Evolutionary conservation across 2,113 vertebrate genomes (phyloP).

Genomic region (Columbina picui): DNA sequence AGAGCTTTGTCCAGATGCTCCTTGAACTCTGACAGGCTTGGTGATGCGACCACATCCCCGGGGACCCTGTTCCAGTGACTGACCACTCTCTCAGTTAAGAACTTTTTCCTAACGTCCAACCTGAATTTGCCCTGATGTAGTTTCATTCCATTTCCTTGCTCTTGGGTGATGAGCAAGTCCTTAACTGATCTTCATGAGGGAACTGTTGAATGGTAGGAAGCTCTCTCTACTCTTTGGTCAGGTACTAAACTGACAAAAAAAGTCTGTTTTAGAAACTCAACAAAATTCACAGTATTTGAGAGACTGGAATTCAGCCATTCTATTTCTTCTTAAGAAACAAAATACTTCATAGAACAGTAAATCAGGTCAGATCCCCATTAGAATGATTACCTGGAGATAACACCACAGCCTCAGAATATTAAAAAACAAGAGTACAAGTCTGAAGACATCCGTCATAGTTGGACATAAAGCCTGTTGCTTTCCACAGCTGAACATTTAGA

Average conservation of each 20-base stretch:
- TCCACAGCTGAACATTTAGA: neutral
- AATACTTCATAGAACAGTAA: neutral
- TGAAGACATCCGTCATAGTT: neutral
- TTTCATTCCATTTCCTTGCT: too few relatives aligned
- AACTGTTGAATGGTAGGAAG: neutral
- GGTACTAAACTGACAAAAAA: neutral
- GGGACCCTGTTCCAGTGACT: too few relatives aligned
- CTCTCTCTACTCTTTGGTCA: neutral
- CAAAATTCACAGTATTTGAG: neutral
- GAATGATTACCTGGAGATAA: neutral
- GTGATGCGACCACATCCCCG: too few relatives aligned
- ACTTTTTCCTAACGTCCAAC: too few relatives aligned
- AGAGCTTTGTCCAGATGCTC: too few relatives aligned
- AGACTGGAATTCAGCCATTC: neutral
- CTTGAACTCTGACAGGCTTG: too few relatives aligned
- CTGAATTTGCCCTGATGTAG: too few relatives aligned
- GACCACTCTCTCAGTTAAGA: too few relatives aligned
- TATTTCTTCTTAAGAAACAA: neutral
- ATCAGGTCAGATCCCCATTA: neutral
- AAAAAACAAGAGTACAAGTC: neutral
- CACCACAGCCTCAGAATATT: neutral
- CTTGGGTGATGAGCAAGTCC: neutral
- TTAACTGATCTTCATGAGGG: neutral
- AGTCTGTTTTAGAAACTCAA: neutral
- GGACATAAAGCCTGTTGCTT: neutral